Percentiles rank a stretch among this genome's conserved stretches.
These are phyloP conservation scores for Sceloporus undulatus DNA, from an alignment of 2,113 vertebrate species.

Conservation along the genomic window DNA sequence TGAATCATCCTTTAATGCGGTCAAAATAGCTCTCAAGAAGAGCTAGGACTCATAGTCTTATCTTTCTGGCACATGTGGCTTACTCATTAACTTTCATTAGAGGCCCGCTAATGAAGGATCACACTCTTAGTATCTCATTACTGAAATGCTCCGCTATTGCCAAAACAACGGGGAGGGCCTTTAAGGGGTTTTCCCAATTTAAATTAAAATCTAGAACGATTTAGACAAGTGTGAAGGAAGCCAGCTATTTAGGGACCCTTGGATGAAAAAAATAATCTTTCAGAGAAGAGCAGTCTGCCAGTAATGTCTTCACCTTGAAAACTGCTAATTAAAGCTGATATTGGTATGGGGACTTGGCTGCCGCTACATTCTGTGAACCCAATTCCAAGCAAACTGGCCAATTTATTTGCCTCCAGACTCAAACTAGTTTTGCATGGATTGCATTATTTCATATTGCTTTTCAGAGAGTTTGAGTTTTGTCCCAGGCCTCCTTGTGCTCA, in stretches of 20 bases:
- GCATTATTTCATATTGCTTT: background rate
- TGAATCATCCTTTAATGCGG: background rate
- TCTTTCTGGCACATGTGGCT: background rate
- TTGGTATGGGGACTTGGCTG: background rate
- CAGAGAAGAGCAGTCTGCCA: background rate
- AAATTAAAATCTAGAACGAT: slow-evolving; percentile 2
- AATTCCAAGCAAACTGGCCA: background rate
- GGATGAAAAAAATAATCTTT: background rate
- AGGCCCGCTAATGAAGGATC: slow-evolving; percentile 21
- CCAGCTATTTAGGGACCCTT: background rate
- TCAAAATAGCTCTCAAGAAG: background rate
- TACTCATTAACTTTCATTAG: slow-evolving; percentile 27
- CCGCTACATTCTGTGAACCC: background rate
- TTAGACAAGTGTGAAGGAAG: background rate
- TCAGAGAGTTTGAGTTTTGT: background rate
- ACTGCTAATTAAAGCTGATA: slow-evolving; percentile 8
- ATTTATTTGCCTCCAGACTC: background rate
- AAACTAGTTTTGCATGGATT: background rate
- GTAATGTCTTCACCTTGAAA: background rate
- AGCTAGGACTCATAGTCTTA: background rate
- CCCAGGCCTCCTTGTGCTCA: background rate
- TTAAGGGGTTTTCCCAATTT: background rate
- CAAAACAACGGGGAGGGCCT: background rate
- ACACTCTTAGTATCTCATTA: slow-evolving; percentile 4
- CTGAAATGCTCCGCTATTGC: background rate